A percentile compares a stretch with the other conserved stretches of the same genome.
phyloP scores from a whole-genome alignment of 2,888 invertebrate species.

The Heliconius aoede region DNA sequence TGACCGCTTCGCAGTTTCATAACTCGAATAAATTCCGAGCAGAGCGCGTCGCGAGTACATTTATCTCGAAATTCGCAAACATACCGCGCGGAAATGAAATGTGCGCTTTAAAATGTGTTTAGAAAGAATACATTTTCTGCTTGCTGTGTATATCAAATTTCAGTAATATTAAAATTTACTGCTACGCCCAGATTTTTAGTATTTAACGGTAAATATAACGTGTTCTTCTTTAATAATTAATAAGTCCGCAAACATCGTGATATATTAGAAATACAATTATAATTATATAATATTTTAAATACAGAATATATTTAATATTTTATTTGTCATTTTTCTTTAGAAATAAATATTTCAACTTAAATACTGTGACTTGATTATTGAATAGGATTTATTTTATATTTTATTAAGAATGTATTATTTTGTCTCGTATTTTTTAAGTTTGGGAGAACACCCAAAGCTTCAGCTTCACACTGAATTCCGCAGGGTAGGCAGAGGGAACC shows the following conservation, averaged over 20 bases:
- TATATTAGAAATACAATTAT: too few species aligned
- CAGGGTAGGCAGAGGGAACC: too few species aligned
- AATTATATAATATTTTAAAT: too few species aligned
- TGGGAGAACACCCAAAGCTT: too few species aligned
- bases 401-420: too few species aligned
- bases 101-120: slow-evolving; percentile 31
- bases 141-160: slow-evolving; percentile 15
- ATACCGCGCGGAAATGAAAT: slow-evolving; percentile 36
- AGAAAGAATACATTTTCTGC: slow-evolving; percentile 27
- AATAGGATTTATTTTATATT: too few species aligned
- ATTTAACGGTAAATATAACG: not conserved
- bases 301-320: not conserved
- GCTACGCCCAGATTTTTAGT: not conserved
- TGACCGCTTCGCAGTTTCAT: slow-evolving; percentile 42
- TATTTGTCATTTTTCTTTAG: not conserved
- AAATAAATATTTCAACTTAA: not conserved
- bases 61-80: slow-evolving; percentile 39
- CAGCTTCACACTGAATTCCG: too few species aligned
- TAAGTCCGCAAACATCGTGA: not conserved
- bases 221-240: slow-evolving; percentile 2
- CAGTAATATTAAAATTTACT: slow-evolving; percentile 18
- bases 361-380: not conserved
- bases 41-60: slow-evolving; percentile 36
- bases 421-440: too few species aligned
- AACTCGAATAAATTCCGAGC: slow-evolving; percentile 43